phyloP scores from a whole-genome alignment of 2,113 vertebrate genomes.

The Corythornis vintsioides region DNA sequence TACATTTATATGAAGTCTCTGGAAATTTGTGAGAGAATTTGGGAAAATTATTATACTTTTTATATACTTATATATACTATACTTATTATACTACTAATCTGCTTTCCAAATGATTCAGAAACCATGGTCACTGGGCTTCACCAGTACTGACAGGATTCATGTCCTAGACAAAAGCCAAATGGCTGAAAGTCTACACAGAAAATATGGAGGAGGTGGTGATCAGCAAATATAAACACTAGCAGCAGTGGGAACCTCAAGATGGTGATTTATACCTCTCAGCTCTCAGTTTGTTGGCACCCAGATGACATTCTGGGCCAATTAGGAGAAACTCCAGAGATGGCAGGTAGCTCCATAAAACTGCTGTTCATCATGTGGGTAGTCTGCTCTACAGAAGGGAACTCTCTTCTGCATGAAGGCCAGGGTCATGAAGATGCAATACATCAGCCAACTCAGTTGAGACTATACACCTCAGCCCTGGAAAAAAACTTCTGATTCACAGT shows the following conservation, averaged over 20 bases:
- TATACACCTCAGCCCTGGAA: background rate
- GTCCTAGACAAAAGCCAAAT: background rate
- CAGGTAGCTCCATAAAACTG: background rate
- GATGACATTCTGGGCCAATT: background rate
- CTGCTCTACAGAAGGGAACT: background rate
- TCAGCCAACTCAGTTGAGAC: background rate
- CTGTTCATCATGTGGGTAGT: background rate
- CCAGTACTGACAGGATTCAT: background rate
- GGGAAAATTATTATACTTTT: conserved; percentile 13
- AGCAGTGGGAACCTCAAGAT: background rate
- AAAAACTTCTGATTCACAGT: background rate
- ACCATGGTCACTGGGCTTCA: background rate
- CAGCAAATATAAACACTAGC: background rate
- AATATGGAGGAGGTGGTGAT: background rate
- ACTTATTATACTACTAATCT: background rate
- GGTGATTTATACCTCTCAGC: background rate
- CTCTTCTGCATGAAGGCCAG: background rate
- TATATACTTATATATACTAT: too few species aligned
- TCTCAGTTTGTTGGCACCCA: background rate
- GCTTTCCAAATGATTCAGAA: conserved; percentile 45
- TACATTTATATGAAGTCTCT: conserved; percentile 34
- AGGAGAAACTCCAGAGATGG: background rate
- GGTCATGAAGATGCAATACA: background rate
- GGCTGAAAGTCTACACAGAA: background rate
- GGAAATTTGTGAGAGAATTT: conserved; percentile 40